Base-by-base conservation (phyloP, 2,113 vertebrate genomes). In the Tretioscincus oriximinensis region DNA sequence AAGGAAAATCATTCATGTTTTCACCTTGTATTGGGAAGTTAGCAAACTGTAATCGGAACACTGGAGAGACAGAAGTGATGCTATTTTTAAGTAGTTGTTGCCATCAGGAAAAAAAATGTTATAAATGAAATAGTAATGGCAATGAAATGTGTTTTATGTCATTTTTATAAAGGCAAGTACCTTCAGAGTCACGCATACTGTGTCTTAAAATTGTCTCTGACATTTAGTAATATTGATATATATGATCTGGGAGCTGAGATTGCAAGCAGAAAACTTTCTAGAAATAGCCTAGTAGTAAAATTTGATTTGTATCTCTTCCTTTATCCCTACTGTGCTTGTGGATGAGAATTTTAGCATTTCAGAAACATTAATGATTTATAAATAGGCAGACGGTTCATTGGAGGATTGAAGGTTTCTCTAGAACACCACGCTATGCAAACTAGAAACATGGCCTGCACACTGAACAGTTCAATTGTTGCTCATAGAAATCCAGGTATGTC, bases 221-320 rank as follows among this genome's bases (percentile, higher is more conserved):
- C 77, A 51, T 70, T 80, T 79, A 69, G 41, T 69, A 84, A 84
- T 79, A 75, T n/a, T 79, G 72, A 76, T 64, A 76, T 70, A 80
- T 65, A 80, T 70, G 82, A 75, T 76, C 72, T 41, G 29, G 77
- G 51, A 41, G 21, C 65, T 54, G 65, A 64, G 41, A 75, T n/a
- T 64, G 82, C 72, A 80, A 45, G 54, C 28, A 75, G 54, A 72
- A 63, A 80, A 70, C 24, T 70, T 80, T 72, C 49, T 70, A 41
- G 10, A 64, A 80, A 28, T 69, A 68, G 54, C 77, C 78, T 0
- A 70, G 47, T 64, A 51, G 24, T 84, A 74, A 70, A 65, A 58
- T 69, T 80, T 75, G 64, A 79, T 75, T 75, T 79, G 65, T 75
- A 69, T 79, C n/a, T 69, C 76, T 79, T 74, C 63, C 58, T 63